A percentile compares a stretch with the other conserved stretches of the same genome.
phyloP scores from a whole-genome alignment of 2,888 invertebrate species.

The Oithona nana region DNA sequence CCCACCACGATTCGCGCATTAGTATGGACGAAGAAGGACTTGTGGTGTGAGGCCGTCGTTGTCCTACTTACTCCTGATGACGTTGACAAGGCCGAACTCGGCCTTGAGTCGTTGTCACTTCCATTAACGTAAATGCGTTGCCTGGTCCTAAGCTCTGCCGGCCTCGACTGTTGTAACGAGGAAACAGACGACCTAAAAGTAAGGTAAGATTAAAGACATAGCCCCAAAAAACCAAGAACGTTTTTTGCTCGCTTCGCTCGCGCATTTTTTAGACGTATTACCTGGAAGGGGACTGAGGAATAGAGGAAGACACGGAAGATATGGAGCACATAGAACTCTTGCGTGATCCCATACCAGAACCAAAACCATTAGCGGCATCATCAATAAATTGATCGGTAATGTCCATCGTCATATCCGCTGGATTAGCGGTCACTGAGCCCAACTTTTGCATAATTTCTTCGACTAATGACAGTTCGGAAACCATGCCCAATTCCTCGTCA shows the following conservation, averaged over 20 bases:
- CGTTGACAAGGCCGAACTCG: not conserved
- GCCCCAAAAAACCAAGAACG: too few relatives aligned
- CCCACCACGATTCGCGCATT: too few relatives aligned
- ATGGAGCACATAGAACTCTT: conserved; percentile 80
- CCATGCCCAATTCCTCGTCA: conserved; percentile 74
- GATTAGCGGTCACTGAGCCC: conserved; percentile 64
- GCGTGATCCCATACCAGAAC: conserved; percentile 61
- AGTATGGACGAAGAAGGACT: too few relatives aligned
- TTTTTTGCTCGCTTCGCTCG: too few relatives aligned
- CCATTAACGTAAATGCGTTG: too few relatives aligned
- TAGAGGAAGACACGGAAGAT: conserved; percentile 62
- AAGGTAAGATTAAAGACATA: too few relatives aligned
- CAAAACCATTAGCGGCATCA: not conserved
- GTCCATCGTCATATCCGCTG: conserved; percentile 60
- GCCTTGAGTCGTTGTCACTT: not conserved
- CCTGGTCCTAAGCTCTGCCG: not conserved
- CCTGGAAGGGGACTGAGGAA: conserved; percentile 7
- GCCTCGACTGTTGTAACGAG: not conserved
- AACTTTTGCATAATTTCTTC: conserved; percentile 66
- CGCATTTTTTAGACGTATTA: too few relatives aligned
- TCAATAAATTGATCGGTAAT: conserved; percentile 56
- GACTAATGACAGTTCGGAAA: conserved; percentile 76
- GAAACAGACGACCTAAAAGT: too few relatives aligned
- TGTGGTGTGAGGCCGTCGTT: too few relatives aligned
- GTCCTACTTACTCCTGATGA: too few relatives aligned